A percentile compares a stretch with the other conserved stretches of the same genome.
Conservation (phyloP, 2,113 vertebrate genomes). For the Benitochromis conjunctus region DNA sequence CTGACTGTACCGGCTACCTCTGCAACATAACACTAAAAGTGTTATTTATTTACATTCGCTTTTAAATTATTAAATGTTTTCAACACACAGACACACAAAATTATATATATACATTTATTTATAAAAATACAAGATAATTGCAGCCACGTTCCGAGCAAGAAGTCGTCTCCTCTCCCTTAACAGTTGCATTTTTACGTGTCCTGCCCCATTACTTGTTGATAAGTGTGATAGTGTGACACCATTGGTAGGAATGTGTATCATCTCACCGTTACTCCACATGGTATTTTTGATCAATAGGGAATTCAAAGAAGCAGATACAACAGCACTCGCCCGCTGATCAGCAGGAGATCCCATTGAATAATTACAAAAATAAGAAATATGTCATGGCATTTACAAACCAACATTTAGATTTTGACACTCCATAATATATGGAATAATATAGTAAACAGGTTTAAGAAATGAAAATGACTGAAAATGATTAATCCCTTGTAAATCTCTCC, state of each 20-base stretch:
- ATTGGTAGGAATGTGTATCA: not conserved
- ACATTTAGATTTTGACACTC: not conserved
- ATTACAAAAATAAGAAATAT: not conserved
- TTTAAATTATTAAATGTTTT: not conserved
- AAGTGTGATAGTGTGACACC: not conserved
- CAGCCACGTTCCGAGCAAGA: not conserved
- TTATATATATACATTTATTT: not conserved
- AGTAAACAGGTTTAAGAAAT: not conserved
- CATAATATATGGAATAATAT: not conserved
- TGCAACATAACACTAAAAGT: not conserved
- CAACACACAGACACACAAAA: no score
- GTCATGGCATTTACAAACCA: not conserved
- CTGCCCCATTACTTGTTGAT: not conserved
- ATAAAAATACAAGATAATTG: not conserved
- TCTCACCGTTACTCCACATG: not conserved
- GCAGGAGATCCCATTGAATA: not conserved
- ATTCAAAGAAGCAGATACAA: not conserved
- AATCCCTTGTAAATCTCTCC: not conserved
- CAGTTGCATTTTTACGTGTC: not conserved
- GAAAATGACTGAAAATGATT: conserved; percentile 1
- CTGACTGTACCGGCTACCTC: not conserved
- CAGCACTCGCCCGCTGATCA: not conserved
- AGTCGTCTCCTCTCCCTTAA: not conserved
- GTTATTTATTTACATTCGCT: not conserved
- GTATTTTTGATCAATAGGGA: not conserved